Conservation (phyloP, 2,797 vertebrate genomes). For the Merluccius polli region DNA sequence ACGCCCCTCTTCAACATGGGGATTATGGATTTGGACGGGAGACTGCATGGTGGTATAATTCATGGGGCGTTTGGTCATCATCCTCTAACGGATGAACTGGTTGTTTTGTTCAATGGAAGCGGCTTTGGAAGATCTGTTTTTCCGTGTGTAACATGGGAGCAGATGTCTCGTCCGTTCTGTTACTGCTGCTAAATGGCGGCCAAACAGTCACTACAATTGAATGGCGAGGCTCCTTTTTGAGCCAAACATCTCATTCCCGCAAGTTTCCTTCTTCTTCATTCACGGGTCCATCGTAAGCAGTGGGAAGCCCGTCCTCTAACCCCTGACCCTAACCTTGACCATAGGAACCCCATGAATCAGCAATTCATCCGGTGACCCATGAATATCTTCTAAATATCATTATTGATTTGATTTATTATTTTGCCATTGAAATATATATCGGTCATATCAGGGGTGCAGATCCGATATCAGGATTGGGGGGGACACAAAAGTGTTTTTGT, state of each 20-base stretch:
- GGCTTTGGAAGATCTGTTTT: constrained; percentile 32
- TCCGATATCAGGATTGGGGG: too few species aligned
- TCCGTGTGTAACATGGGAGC: constrained; percentile 15
- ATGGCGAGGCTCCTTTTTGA: not conserved
- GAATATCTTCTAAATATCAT: not conserved
- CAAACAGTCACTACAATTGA: not conserved
- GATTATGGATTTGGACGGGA: not conserved
- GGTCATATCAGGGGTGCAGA: too few species aligned
- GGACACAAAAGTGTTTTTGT: too few species aligned
- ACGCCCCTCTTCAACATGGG: not conserved
- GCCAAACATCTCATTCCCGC: not conserved
- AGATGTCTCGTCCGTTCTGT: not conserved
- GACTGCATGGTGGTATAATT: constrained; percentile 1
- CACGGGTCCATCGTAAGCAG: not conserved
- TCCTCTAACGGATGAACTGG: constrained; percentile 14
- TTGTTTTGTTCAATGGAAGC: constrained; percentile 19
- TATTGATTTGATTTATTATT: not conserved
- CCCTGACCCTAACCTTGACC: too few species aligned
- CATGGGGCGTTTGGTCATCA: constrained; percentile 4
- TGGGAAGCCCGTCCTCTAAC: not conserved
- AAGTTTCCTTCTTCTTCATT: not conserved
- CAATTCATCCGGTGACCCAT: not conserved
- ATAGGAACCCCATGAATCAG: not conserved
- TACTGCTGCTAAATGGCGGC: not conserved
- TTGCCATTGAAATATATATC: not conserved